phyloP scores from a whole-genome alignment of 2,797 vertebrate genomes.

The Poecilia picta region DNA sequence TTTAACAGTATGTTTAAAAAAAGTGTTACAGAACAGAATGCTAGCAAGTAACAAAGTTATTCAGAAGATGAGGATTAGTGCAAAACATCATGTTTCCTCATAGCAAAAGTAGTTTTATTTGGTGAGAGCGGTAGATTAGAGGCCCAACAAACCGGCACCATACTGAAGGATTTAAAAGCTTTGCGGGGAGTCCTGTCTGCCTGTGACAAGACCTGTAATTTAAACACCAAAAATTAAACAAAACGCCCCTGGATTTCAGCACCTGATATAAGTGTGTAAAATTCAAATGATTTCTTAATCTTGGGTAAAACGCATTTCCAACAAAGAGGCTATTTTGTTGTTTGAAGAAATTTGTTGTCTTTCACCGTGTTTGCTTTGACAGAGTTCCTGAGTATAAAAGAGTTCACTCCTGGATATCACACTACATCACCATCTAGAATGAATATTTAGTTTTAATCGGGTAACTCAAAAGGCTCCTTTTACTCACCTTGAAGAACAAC shows the following conservation, averaged over 20 bases:
- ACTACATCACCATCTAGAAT: background rate
- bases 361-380: background rate
- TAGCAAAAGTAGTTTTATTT: background rate
- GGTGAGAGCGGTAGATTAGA: background rate
- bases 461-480: background rate
- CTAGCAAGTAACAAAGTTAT: background rate
- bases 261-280: background rate
- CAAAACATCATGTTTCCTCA: background rate
- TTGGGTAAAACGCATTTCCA: background rate
- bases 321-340: background rate
- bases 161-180: background rate
- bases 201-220: background rate
- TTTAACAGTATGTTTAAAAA: background rate
- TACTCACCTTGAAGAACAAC: background rate
- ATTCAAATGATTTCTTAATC: background rate
- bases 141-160: background rate
- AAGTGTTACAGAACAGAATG: background rate
- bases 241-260: too few relatives aligned
- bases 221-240: background rate
- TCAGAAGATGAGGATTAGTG: background rate
- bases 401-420: background rate
- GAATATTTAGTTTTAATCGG: background rate
- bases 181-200: background rate
- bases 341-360: background rate
- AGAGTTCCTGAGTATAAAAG: background rate